phyloP scores from a whole-genome alignment of 2,113 vertebrate species.

The Dryoscopus gambensis region DNA sequence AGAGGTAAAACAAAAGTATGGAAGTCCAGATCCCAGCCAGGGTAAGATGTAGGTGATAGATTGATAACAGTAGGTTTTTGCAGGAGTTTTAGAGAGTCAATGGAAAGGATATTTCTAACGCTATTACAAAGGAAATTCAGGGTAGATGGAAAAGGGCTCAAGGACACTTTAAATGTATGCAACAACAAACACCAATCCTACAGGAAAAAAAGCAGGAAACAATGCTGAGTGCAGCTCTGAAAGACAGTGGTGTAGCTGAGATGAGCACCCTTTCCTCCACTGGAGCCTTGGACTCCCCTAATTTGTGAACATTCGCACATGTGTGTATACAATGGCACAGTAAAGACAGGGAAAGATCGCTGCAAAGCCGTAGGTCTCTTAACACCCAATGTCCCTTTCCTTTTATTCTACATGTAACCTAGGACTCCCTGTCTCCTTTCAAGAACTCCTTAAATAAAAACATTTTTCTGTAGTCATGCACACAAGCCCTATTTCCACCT shows the following conservation, averaged over 20 bases:
- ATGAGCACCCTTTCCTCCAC: background rate
- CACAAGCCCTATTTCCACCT: background rate
- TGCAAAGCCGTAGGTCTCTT: background rate
- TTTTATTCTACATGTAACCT: background rate
- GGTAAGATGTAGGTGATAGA: background rate
- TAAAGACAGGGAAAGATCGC: background rate
- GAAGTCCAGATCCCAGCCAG: background rate
- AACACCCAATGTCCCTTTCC: background rate
- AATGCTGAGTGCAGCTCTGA: background rate
- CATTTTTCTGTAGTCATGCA: background rate
- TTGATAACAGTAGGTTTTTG: background rate
- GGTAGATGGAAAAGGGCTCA: background rate
- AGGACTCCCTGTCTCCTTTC: background rate
- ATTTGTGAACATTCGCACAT: background rate
- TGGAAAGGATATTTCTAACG: background rate
- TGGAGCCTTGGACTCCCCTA: background rate
- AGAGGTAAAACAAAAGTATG: background rate
- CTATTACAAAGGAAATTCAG: background rate
- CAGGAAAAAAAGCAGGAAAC: background rate
- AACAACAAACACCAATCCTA: background rate
- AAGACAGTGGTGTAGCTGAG: background rate
- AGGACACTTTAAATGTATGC: accelerated
- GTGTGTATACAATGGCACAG: background rate
- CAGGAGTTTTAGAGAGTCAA: background rate
- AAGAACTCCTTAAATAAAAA: background rate